These are phyloP conservation scores for Bombus consobrinus DNA, from an alignment of 1,140 invertebrate genomes.

Conservation along the genomic window DNA sequence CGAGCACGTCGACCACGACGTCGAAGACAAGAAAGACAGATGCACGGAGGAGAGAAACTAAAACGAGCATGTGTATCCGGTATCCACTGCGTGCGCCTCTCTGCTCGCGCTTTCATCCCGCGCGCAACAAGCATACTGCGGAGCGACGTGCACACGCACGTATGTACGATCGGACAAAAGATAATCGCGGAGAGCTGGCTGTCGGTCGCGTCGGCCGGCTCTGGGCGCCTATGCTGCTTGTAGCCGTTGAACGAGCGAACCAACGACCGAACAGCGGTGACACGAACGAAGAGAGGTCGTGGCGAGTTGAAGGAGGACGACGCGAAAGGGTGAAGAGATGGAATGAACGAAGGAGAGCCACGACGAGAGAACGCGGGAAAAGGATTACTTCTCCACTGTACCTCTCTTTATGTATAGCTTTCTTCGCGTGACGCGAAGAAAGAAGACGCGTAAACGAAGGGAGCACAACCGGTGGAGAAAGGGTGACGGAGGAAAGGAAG, in stretches of 20 bases:
- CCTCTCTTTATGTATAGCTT: too few species aligned
- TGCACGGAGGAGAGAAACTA: background rate
- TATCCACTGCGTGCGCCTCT: background rate
- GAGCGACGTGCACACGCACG: background rate
- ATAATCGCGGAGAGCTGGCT: conserved; percentile 63
- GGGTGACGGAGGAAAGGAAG: conserved; percentile 5
- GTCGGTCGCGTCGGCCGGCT: conserved; percentile 35
- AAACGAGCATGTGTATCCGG: background rate
- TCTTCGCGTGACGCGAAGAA: background rate
- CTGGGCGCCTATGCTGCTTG: conserved; percentile 33
- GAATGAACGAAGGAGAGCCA: background rate
- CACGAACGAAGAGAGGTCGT: conserved; percentile 11
- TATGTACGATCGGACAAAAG: conserved; percentile 67
- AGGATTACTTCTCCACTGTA: too few species aligned
- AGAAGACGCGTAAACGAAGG: conserved; percentile 31
- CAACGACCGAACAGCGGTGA: background rate
- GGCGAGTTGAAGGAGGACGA: background rate
- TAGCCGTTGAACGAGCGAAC: background rate
- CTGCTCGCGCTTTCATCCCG: conserved; percentile 12
- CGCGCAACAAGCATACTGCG: background rate
- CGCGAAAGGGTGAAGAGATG: background rate
- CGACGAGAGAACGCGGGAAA: background rate
- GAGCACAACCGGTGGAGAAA: conserved; percentile 33
- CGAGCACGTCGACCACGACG: background rate
- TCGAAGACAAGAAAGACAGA: background rate